These are phyloP conservation scores for Aquatica leii DNA, from an alignment of 2,888 invertebrate genomes.

Conservation along the genomic window DNA sequence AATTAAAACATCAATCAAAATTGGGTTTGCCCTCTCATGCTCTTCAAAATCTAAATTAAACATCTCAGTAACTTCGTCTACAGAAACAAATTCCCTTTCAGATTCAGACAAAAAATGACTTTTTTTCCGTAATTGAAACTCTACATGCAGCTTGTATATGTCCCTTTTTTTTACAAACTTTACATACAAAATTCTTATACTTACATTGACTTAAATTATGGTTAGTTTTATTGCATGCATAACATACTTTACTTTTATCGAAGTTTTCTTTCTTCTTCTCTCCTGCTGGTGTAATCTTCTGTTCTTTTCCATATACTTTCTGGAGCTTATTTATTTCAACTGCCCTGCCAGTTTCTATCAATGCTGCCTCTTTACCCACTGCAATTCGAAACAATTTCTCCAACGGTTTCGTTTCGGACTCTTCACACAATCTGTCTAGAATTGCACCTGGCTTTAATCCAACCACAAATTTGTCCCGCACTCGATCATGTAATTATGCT, in stretches of 20 bases:
- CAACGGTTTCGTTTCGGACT: too few relatives aligned
- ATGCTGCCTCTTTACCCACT: too few relatives aligned
- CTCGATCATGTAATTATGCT: not conserved
- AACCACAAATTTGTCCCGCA: not conserved
- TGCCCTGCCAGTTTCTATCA: too few relatives aligned
- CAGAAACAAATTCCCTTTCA: not conserved
- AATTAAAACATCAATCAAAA: slow-evolving; percentile 7
- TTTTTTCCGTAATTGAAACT: not conserved
- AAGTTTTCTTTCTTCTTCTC: not conserved
- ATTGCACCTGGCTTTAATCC: slow-evolving; percentile 6
- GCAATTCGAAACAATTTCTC: too few relatives aligned
- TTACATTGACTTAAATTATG: slow-evolving; percentile 27
- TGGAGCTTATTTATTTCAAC: too few relatives aligned
- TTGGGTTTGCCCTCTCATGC: slow-evolving; percentile 2
- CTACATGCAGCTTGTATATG: slow-evolving; percentile 17
- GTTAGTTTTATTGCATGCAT: slow-evolving; percentile 14
- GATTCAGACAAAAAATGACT: not conserved
- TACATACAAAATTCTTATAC: slow-evolving; percentile 27
- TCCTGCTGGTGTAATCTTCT: not conserved
- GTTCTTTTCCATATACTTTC: not conserved
- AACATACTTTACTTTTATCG: not conserved
- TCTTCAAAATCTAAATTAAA: not conserved
- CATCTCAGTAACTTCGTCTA: not conserved
- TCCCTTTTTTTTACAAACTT: slow-evolving; percentile 22
- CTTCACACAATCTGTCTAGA: too few relatives aligned